Evolutionary conservation across 2,113 vertebrate species (phyloP), one percentile per base, ranked within the genome.

Genomic region (Cricetomys ansorgei): DNA sequence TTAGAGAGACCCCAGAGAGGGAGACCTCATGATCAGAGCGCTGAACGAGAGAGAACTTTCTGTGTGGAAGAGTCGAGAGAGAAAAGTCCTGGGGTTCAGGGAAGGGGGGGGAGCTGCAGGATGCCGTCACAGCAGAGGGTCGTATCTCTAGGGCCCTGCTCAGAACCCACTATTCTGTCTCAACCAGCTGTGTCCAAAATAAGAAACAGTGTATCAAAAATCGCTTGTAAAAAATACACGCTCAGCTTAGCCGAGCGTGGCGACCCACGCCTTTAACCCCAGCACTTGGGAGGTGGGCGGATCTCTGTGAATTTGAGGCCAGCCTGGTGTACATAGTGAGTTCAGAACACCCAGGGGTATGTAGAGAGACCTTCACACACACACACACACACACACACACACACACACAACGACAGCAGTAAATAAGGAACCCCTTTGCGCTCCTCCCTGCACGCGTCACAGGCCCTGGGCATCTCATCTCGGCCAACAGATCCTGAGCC

Each of bases 351-450:
- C 48, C 75, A 34, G 48, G 25, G 15, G 12, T 9, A 50, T 3
- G 29, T 31, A 76, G 75, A 31, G 40, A 48, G 73, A n/a, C 25
- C 72, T n/a, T 70, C 67, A 34, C 4, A 31, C 23, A 75, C 73
- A 76, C 25, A 48, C 25, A 21, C 29, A 53, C 17, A 8, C 73
- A 25, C n/a, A 72, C 40, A 3, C 73, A 48, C 25, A 16, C 73
- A 48, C 27, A 16, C 43, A 16, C 72, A 29, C 3, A 59, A 21
- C n/a, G n/a, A n/a, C n/a, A n/a, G n/a, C n/a, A n/a, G n/a, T n/a
- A n/a, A 15, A 0, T 0, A 1, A 45, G 21, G 50, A 93, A 6
- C 69, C 27, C n/a, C 1, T 19, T 3, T 0, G 1, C 57, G 21
- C 57, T 67, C 21, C 80, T 50, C 67, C 48, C 19, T n/a, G 23